Evolutionary conservation across 1,140 invertebrate species (phyloP).

Genomic region (Choristoneura fumiferana): DNA sequence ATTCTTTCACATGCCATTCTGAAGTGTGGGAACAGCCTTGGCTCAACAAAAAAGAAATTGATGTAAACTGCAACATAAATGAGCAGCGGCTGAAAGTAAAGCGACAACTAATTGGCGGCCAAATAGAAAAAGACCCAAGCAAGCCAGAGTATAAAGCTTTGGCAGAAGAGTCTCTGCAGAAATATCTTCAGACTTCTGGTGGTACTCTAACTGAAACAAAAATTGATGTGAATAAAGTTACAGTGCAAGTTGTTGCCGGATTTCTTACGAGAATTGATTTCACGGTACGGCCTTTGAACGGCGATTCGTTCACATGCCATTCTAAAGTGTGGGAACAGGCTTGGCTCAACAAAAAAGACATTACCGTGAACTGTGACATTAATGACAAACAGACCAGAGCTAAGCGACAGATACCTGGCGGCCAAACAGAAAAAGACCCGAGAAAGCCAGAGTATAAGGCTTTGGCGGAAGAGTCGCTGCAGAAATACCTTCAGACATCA

Average conservation of each 20-base stretch:
- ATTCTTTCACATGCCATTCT: slow-evolving; percentile 17
- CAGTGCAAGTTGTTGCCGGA: too few relatives aligned
- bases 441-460: slow-evolving; percentile 7
- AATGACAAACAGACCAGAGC: neutral
- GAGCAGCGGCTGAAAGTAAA: slow-evolving; percentile 15
- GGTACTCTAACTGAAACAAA: too few relatives aligned
- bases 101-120: neutral
- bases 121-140: neutral
- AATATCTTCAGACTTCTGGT: neutral
- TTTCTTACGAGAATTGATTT: too few relatives aligned
- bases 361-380: neutral
- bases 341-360: slow-evolving; percentile 53
- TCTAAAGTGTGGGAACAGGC: slow-evolving; percentile 38
- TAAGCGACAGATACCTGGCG: slow-evolving; percentile 4
- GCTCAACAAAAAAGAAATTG: slow-evolving; percentile 10
- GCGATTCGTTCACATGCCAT: too few relatives aligned
- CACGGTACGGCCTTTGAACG: too few relatives aligned
- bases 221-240: too few relatives aligned
- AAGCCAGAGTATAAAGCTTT: neutral
- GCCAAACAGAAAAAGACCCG: slow-evolving; percentile 9
- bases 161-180: slow-evolving; percentile 13
- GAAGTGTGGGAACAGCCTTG: slow-evolving; percentile 24
- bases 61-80: slow-evolving; percentile 20
- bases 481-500: neutral
- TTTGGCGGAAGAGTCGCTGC: slow-evolving; percentile 19